Evolutionary conservation across 2,888 invertebrate genomes (phyloP), one percentile per base, ranked within the genome.

Genomic region (Lasioglossum villosulum): DNA sequence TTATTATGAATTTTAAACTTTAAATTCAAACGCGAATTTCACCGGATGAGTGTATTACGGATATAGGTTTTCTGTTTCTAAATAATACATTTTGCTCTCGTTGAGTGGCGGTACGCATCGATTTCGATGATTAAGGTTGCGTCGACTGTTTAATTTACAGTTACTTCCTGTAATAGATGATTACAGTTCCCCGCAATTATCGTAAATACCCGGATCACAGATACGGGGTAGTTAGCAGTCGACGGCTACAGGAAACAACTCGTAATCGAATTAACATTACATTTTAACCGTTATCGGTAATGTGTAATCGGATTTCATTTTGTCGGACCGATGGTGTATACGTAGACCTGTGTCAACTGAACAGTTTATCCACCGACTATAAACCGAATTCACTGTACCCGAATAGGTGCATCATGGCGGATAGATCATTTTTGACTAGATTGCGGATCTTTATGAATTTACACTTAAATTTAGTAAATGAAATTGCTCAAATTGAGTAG

Each of bases 291-390:
- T 63, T 16, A 16, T 16, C 63, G 63, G 63, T 59, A 63, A 63
- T 63, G 63, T 63, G 30, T 63, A 63, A 63, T 30, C 63, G 30
- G 63, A 63, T 63, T 63, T 16, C 30, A 63, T 63, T 30, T 63
- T 30, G 63, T 16, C 63, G 16, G 30, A 63, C 30, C 1, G 16
- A 2, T 30, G 30, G 30, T 63, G 6, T 6, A 16, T 10, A 30
- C 63, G 0, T 30, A 16, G 63, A 63, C 63, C 30, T 30, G 16
- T 30, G 30, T 30, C n/a, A 63, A 63, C 30, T 4, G 30, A 30
- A 6, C 16, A 6, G 63, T 30, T 63, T 63, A 63, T 63, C 16
- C 63, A 30, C 30, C 5, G 14, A 27, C 27, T 59, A 59, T 59
- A 14, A 59, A 12, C 14, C 14, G 14, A 59, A 16, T 59, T 30